These are phyloP conservation scores for Halisarca cf. caerulea DNA, from an alignment of 37 sponge, comb jelly and placozoan genomes.

Conservation along the genomic window DNA sequence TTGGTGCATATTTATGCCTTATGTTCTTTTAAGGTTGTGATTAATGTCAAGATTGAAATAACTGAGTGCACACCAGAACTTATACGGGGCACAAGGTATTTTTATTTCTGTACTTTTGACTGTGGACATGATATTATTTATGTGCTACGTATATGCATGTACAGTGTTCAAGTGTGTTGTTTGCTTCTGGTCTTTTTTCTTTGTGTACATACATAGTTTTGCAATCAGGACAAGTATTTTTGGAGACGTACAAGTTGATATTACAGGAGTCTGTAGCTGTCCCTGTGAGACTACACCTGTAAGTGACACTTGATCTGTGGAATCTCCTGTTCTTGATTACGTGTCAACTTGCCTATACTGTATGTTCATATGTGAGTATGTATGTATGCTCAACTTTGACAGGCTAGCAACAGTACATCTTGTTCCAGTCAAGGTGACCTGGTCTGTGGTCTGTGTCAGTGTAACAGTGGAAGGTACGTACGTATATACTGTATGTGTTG, in stretches of 20 bases:
- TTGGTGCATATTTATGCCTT: no score
- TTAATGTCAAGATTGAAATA: neutral
- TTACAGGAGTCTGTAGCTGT: slow-evolving; percentile 6
- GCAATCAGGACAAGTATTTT: neutral
- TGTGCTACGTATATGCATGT: neutral
- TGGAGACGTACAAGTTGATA: slow-evolving; percentile 1
- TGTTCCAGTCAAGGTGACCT: slow-evolving; percentile 26
- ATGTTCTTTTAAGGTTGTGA: neutral
- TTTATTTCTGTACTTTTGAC: neutral
- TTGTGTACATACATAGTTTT: neutral
- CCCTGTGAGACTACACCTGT: slow-evolving; percentile 5
- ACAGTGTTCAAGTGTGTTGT: no score
- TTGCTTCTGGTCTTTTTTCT: no score
- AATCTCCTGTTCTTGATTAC: no score
- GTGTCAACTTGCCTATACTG: no score
- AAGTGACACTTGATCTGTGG: neutral
- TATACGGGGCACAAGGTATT: slow-evolving; percentile 1
- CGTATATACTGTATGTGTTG: neutral
- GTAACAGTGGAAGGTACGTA: slow-evolving; percentile 3
- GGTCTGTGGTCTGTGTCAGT: slow-evolving; percentile 19
- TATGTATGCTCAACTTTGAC: neutral
- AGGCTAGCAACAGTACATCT: slow-evolving; percentile 3
- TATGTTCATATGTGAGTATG: no score
- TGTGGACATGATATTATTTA: neutral
- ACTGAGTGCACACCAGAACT: slow-evolving; percentile 22